These are phyloP conservation scores for Caenorhabditis sulstoni DNA, from an alignment of 2,888 invertebrate species.

Conservation along the genomic window DNA sequence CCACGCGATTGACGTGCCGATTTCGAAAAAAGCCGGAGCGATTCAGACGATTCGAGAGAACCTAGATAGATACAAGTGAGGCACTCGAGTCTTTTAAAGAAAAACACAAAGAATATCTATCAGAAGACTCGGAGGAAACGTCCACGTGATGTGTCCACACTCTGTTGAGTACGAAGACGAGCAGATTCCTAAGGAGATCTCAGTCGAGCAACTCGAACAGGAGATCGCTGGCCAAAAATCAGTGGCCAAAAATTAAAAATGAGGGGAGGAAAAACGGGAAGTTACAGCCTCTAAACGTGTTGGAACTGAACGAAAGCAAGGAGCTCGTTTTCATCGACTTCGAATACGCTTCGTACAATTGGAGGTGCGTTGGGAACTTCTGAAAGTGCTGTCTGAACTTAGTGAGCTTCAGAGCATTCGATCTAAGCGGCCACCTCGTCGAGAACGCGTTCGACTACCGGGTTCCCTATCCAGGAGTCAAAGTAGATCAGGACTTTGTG, in stretches of 20 bases:
- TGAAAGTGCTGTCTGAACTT: no score
- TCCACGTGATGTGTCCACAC: slow-evolving; percentile 23
- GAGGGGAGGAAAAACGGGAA: neutral
- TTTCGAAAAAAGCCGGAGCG: slow-evolving; percentile 26
- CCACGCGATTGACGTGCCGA: slow-evolving; percentile 36
- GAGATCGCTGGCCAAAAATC: no score
- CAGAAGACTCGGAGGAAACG: slow-evolving; percentile 20
- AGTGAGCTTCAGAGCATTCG: slow-evolving; percentile 28
- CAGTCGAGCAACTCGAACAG: slow-evolving; percentile 19
- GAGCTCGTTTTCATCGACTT: slow-evolving; percentile 49
- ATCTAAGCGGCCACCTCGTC: slow-evolving; percentile 26
- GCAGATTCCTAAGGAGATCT: slow-evolving; percentile 3
- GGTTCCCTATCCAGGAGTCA: slow-evolving; percentile 21
- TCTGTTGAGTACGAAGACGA: slow-evolving; percentile 22
- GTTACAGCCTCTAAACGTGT: slow-evolving; percentile 44
- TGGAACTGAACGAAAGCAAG: slow-evolving; percentile 22
- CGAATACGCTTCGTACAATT: slow-evolving; percentile 49
- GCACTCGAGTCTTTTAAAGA: neutral
- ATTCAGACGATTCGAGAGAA: slow-evolving; percentile 25
- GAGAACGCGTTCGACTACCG: slow-evolving; percentile 46
- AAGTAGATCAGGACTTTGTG: slow-evolving; percentile 28
- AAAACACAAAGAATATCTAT: no score
- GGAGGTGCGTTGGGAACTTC: slow-evolving; percentile 12
- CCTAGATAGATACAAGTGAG: slow-evolving; percentile 25
- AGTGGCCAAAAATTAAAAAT: no score